phyloP scores from a whole-genome alignment of 2,113 vertebrate genomes.

The Ondatra zibethicus region DNA sequence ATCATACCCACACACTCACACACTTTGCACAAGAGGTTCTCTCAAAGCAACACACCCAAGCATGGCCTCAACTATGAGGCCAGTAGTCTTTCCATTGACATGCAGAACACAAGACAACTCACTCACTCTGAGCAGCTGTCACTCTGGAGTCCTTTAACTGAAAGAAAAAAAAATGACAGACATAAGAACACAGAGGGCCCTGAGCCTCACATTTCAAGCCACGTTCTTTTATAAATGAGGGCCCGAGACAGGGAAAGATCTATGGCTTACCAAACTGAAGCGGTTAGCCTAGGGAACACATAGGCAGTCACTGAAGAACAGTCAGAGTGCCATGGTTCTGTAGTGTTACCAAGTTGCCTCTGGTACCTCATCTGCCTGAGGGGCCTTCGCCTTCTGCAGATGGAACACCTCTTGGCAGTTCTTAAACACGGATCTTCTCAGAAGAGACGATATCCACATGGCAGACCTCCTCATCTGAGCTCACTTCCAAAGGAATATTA shows the following conservation, averaged over 20 bases:
- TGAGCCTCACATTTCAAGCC: neutral
- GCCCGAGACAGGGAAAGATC: neutral
- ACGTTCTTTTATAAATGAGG: conserved; percentile 2
- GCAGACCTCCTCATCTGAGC: neutral
- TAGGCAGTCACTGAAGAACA: neutral
- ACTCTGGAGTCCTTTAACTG: neutral
- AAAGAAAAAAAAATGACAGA: conserved; percentile 28
- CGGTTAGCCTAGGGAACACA: neutral
- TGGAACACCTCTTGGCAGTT: neutral
- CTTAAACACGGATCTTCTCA: neutral
- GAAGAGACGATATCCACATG: neutral
- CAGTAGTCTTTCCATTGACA: neutral
- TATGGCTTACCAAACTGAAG: neutral
- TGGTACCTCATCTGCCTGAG: neutral
- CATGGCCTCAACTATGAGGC: neutral
- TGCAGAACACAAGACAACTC: neutral
- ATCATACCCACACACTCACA: neutral
- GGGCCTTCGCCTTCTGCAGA: neutral
- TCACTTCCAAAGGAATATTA: neutral
- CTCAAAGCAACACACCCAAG: neutral
- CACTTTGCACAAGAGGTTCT: neutral
- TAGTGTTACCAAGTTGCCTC: neutral
- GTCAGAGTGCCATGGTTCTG: neutral
- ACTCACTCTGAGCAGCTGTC: neutral
- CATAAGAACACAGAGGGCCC: neutral